phyloP scores from a whole-genome alignment of 2,797 vertebrate species.

The Mallotus villosus region DNA sequence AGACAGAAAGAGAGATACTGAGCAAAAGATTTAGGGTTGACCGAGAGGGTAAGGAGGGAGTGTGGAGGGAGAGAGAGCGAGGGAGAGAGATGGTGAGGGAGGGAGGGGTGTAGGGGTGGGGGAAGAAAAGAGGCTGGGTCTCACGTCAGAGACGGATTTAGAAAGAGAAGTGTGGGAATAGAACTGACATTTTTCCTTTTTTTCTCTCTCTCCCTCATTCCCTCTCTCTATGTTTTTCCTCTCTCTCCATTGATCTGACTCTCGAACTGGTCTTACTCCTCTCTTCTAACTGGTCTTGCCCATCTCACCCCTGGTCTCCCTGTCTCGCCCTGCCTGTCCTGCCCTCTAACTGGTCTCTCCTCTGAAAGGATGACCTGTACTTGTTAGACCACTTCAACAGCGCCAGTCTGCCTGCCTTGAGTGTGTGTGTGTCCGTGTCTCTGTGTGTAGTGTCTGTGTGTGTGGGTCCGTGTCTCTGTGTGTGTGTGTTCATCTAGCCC shows the following conservation, averaged over 20 bases:
- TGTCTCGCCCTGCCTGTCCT: background rate
- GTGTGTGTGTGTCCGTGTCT: conserved; percentile 29
- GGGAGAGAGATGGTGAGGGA: background rate
- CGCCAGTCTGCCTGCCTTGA: conserved; percentile 28
- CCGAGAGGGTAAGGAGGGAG: background rate
- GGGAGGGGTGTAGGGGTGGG: background rate
- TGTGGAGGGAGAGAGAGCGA: background rate
- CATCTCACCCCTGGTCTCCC: too few relatives aligned
- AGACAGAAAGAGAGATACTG: background rate
- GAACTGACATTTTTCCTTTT: background rate
- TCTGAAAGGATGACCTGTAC: background rate
- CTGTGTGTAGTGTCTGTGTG: background rate
- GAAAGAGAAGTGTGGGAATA: too few relatives aligned
- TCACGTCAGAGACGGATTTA: too few relatives aligned
- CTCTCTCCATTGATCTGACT: too few relatives aligned
- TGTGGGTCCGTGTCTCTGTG: conserved; percentile 16
- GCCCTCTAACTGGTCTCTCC: background rate
- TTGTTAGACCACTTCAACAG: background rate
- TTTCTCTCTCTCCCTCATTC: background rate
- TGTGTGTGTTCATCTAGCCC: conserved; percentile 26
- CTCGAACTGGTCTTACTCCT: too few relatives aligned
- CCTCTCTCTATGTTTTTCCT: too few relatives aligned
- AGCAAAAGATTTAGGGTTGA: background rate
- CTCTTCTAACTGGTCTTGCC: too few relatives aligned
- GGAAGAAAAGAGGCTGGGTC: too few relatives aligned